Conservation (phyloP, 2,888 invertebrate genomes). For the Callinectes sapidus region DNA sequence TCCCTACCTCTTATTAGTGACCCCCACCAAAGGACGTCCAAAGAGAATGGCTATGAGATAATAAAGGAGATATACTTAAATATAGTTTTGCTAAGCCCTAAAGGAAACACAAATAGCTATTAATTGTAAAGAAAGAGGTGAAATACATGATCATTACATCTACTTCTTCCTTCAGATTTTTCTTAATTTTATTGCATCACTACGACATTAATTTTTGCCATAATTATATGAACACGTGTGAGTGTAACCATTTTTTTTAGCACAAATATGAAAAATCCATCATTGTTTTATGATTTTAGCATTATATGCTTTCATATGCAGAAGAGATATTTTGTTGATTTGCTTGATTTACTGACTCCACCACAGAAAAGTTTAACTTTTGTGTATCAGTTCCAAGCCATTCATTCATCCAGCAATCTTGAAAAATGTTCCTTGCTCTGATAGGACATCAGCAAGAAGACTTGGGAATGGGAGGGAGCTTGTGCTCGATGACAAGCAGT, state of each 20-base stretch:
- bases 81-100: background rate
- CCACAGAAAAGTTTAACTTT: background rate
- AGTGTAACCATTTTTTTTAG: background rate
- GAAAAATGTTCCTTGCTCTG: background rate
- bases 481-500: background rate
- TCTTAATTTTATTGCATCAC: background rate
- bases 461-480: background rate
- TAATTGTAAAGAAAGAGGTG: background rate
- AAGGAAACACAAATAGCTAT: background rate
- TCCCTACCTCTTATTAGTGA: background rate
- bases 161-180: background rate
- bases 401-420: background rate
- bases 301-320: background rate
- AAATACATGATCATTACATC: background rate
- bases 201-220: background rate
- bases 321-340: background rate
- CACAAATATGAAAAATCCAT: background rate
- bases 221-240: too few species aligned
- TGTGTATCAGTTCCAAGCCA: background rate
- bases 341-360: background rate
- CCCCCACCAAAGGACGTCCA: slow-evolving; percentile 42
- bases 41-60: slow-evolving; percentile 2
- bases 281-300: background rate
- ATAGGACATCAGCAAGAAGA: background rate
- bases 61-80: background rate